phyloP scores from a whole-genome alignment of 2,113 vertebrate genomes.

The Australoheros scitulus region DNA sequence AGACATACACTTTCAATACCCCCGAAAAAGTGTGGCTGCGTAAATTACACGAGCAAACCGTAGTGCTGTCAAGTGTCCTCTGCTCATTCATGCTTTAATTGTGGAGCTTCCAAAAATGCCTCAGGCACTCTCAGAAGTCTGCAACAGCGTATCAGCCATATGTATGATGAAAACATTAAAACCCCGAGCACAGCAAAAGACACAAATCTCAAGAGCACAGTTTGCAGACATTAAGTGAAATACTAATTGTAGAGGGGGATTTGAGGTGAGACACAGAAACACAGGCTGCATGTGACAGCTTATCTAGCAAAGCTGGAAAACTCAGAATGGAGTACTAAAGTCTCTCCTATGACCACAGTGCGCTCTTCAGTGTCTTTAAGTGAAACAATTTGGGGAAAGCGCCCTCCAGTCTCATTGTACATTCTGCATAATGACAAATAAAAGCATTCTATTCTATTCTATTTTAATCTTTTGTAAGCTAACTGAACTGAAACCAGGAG shows the following conservation, averaged over 20 bases:
- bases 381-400: neutral
- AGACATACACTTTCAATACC: conserved; percentile 11
- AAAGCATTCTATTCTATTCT: too few species aligned
- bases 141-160: neutral
- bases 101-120: neutral
- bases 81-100: neutral
- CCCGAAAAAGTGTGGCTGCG: neutral
- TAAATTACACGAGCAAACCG: conserved; percentile 6
- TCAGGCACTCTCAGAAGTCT: neutral
- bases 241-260: neutral
- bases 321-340: neutral
- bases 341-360: neutral
- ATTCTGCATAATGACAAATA: too few species aligned
- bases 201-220: conserved; percentile 8
- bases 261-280: neutral
- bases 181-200: neutral
- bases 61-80: neutral
- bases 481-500: neutral
- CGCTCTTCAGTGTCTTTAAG: neutral
- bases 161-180: conserved; percentile 15
- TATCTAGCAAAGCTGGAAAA: neutral
- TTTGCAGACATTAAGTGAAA: conserved; percentile 10
- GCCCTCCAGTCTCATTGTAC: too few species aligned
- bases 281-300: neutral
- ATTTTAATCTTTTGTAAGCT: neutral